A percentile compares a stretch with the other conserved stretches of the same genome.
These are phyloP conservation scores for Penaeus vannamei DNA, from an alignment of 1,140 invertebrate genomes.

Conservation along the genomic window DNA sequence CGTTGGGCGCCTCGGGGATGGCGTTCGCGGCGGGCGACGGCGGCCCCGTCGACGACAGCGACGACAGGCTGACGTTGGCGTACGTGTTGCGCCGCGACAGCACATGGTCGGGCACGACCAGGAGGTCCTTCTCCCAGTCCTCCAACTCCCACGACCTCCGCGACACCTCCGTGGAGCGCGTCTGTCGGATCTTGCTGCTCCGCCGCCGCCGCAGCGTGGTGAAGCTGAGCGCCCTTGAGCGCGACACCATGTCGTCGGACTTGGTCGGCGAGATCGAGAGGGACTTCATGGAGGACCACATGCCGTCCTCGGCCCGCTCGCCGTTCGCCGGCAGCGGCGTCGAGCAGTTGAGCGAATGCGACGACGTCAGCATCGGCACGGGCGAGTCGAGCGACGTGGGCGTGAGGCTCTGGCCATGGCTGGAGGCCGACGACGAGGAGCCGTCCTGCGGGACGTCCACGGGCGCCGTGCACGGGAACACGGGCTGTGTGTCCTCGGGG, in stretches of 20 bases:
- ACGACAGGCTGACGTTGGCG: not conserved
- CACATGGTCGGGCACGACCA: not conserved
- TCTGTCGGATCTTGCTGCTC: constrained; percentile 33
- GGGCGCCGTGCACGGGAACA: not conserved
- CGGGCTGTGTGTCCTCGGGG: constrained; percentile 9
- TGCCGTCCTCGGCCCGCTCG: not conserved
- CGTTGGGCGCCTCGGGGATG: too few species aligned
- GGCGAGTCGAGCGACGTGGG: constrained; percentile 52
- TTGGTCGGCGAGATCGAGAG: constrained; percentile 33
- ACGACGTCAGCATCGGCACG: constrained; percentile 31
- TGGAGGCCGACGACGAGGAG: constrained; percentile 19
- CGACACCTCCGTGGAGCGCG: constrained; percentile 45
- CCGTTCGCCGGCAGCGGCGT: not conserved
- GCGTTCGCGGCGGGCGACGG: not conserved
- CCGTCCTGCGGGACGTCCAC: not conserved
- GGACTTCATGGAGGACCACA: constrained; percentile 45
- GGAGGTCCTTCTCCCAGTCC: constrained; percentile 53
- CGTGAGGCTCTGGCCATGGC: constrained; percentile 17
- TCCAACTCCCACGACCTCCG: constrained; percentile 63
- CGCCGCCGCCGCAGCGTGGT: constrained; percentile 60
- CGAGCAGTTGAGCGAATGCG: constrained; percentile 16
- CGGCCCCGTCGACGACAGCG: not conserved
- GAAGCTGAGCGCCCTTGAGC: constrained; percentile 49
- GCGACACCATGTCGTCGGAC: constrained; percentile 25
- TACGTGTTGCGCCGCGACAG: constrained; percentile 40